Conservation (phyloP, 2,797 vertebrate species). For the Halcyon badia region DNA sequence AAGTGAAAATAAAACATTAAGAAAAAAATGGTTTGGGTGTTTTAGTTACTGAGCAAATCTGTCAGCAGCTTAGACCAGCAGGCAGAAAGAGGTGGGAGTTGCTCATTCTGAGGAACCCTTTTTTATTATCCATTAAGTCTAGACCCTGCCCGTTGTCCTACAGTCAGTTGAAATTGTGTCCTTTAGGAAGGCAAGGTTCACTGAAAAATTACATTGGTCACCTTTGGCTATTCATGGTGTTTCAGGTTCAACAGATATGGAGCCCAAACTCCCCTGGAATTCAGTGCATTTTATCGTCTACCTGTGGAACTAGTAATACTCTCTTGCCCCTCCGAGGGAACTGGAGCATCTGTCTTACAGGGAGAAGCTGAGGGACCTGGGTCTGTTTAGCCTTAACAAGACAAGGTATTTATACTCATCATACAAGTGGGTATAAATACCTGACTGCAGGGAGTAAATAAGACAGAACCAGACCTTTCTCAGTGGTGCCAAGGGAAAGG, state of each 20-base stretch:
- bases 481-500: neutral
- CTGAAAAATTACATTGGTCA: neutral
- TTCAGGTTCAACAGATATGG: neutral
- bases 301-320: neutral
- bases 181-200: neutral
- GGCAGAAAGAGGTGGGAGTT: neutral
- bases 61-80: neutral
- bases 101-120: neutral
- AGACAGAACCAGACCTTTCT: neutral
- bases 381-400: neutral
- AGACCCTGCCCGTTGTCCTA: neutral
- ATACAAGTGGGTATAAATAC: neutral
- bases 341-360: neutral
- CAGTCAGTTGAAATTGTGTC: neutral
- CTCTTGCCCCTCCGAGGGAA: fast-evolving
- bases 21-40: neutral
- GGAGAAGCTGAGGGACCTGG: neutral
- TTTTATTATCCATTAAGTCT: neutral
- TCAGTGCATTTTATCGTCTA: neutral
- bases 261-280: neutral
- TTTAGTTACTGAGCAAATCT: neutral
- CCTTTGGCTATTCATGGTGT: neutral
- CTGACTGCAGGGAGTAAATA: neutral
- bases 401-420: neutral
- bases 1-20: neutral